phyloP scores from a whole-genome alignment of 2,888 invertebrate species.

The Watsonalla cultraria region DNA sequence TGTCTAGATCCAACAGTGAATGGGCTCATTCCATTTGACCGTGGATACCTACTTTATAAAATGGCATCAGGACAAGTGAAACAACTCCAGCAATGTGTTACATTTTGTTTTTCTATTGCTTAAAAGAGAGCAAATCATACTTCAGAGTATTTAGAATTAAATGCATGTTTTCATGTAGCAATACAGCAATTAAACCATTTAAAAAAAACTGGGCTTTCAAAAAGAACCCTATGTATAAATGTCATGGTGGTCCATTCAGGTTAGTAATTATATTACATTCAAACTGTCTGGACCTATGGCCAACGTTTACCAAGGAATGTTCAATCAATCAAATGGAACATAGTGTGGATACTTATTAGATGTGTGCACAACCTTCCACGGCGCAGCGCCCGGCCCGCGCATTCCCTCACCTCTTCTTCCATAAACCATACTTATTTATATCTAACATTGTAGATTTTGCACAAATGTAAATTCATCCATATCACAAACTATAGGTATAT shows the following conservation, averaged over 20 bases:
- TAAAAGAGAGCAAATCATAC: conserved; percentile 2
- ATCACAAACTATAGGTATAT: conserved; percentile 76
- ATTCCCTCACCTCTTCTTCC: conserved; percentile 15
- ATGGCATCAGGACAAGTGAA: no score
- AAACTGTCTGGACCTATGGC: background rate
- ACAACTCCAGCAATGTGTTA: background rate
- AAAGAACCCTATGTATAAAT: background rate
- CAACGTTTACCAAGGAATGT: background rate
- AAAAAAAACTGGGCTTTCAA: no score
- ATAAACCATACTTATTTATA: conserved; percentile 29
- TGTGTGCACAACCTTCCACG: background rate
- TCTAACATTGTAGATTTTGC: conserved; percentile 55
- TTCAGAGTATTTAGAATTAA: conserved; percentile 10
- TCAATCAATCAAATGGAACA: background rate
- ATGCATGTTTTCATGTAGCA: conserved; percentile 3
- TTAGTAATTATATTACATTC: background rate
- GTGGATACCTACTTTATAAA: no score
- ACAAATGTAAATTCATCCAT: conserved; percentile 74
- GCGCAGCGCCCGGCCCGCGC: background rate
- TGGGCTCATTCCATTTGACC: no score
- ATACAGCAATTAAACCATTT: background rate
- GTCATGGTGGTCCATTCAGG: background rate
- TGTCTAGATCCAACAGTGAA: no score
- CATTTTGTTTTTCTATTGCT: background rate
- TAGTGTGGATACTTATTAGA: background rate